Evolutionary conservation across 64 coral and sea anemone species (phyloP), one percentile per base, ranked within the genome.

Genomic region (Stichodactyla helianthus): DNA sequence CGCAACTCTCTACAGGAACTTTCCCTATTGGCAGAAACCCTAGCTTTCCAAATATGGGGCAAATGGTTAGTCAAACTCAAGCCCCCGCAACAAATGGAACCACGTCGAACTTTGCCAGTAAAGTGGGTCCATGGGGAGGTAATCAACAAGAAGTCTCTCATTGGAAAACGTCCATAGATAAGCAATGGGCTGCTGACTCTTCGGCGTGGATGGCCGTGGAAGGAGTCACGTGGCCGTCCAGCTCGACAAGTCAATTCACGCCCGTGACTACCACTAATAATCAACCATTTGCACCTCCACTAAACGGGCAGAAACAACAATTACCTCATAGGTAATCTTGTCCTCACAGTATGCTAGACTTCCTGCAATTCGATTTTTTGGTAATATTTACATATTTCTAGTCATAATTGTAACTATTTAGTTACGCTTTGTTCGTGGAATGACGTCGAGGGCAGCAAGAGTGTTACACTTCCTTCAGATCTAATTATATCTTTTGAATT

Each of bases 341-440:
- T 15, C 27, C 50, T 79, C 5, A 16, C 27, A 15, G 27, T 27
- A 44, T 16, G 22, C 10, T 17, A 53, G 52, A 12, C 22, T 12
- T 10, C 1, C 2, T 28, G 8, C 22, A 28, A 74, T 74, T 74
- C 52, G 51, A 81, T 8, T 81, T 81, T 81, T 81, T 81, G 35
- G 35, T 54, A 81, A 54, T 81, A 81, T 20, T 81, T 81, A 52
- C 78, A 54, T 81, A 81, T 81, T 81, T 81, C 50, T 81, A 81
- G 78, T 51, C 78, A 81, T 81, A 81, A 54, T 81, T 81, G 78
- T 81, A 81, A 81, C 78, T 52, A 51, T 81, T 81, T 74, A 74
- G 78, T 81, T 81, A 81, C 78, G 20, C 78, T 81, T 81, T 81
- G 52, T 81, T 52, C 78, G 20, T 54, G 78, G 78, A 15, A 81